Percentiles rank a stretch among this genome's conserved stretches.
Evolutionary conservation across 2,888 invertebrate genomes (phyloP).

Genomic region (Hydraecia micacea): DNA sequence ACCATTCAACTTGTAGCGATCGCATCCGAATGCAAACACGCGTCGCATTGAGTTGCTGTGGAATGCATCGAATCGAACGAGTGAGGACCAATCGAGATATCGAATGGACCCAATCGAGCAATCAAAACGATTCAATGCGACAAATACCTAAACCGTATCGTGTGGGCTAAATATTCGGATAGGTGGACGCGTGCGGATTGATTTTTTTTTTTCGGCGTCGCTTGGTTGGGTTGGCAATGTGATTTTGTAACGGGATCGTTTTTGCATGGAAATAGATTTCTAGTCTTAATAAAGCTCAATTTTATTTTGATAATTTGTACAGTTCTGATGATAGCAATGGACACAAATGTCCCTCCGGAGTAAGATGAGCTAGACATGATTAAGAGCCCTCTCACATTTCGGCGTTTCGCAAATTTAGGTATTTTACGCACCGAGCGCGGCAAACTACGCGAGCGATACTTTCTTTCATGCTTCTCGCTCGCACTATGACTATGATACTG

Average conservation of each 20-base stretch:
- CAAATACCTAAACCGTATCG: conserved; percentile 48
- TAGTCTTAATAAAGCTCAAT: not conserved
- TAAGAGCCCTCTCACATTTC: too few relatives aligned
- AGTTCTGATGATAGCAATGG: not conserved
- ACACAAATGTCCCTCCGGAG: too few relatives aligned
- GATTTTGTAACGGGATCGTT: conserved; percentile 11
- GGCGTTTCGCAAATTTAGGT: too few relatives aligned
- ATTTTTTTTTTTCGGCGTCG: conserved; percentile 29
- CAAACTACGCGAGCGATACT: too few relatives aligned
- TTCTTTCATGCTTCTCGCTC: too few relatives aligned
- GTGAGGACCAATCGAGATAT: conserved; percentile 75
- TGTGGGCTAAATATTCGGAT: conserved; percentile 48
- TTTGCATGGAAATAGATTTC: not conserved
- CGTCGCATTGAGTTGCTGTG: conserved; percentile 77
- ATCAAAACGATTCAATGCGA: conserved; percentile 70
- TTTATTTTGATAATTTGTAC: not conserved
- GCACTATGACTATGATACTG: too few relatives aligned
- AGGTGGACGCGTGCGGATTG: conserved; percentile 33
- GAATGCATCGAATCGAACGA: conserved; percentile 64
- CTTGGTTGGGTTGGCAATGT: conserved; percentile 7
- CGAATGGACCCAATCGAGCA: conserved; percentile 80
- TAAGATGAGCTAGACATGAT: not conserved
- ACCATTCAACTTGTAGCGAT: conserved; percentile 71
- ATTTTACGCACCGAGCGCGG: too few relatives aligned
- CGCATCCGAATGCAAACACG: conserved; percentile 78